Percentiles rank a stretch among this genome's conserved stretches.
Evolutionary conservation across 37 sponge, comb jelly and placozoan species (phyloP).

Genomic region (Aplysina aerophoba): DNA sequence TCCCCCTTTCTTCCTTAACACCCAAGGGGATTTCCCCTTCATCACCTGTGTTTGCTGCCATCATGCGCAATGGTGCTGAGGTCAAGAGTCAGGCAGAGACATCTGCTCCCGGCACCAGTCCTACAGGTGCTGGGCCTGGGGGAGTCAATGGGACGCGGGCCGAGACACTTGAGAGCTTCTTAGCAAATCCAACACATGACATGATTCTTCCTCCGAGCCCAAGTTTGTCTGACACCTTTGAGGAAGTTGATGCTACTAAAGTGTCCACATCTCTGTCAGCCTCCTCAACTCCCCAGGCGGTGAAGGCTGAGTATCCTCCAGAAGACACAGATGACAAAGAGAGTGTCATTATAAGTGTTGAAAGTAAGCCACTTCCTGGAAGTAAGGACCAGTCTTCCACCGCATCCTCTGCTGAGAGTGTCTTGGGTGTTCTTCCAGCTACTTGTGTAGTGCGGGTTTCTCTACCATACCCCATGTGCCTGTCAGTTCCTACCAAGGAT

Average conservation of each 20-base stretch:
- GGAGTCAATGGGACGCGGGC: background rate
- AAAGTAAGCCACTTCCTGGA: no score
- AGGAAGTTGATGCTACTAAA: background rate
- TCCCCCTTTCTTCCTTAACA: constrained; percentile 7
- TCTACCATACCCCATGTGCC: constrained; percentile 24
- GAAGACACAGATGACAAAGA: no score
- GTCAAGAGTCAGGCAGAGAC: background rate
- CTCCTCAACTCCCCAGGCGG: no score
- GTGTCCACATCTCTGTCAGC: background rate
- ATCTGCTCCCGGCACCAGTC: background rate
- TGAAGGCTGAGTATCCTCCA: no score
- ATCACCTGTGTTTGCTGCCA: constrained; percentile 17
- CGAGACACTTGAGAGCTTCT: background rate
- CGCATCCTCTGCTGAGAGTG: no score
- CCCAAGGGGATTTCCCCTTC: constrained; percentile 16
- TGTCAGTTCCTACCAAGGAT: background rate
- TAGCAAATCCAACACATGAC: background rate
- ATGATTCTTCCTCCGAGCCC: constrained; percentile 17
- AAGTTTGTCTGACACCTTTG: background rate
- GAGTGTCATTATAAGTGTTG: no score
- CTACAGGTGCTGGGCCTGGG: background rate
- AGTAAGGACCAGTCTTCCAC: no score
- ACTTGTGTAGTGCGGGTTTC: constrained; percentile 21
- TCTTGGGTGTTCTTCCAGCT: background rate
- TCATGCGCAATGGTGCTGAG: background rate